A percentile compares a stretch with the other conserved stretches of the same genome.
Conservation (phyloP, 1,140 invertebrate genomes). For the Pemphigus obesinymphae region DNA sequence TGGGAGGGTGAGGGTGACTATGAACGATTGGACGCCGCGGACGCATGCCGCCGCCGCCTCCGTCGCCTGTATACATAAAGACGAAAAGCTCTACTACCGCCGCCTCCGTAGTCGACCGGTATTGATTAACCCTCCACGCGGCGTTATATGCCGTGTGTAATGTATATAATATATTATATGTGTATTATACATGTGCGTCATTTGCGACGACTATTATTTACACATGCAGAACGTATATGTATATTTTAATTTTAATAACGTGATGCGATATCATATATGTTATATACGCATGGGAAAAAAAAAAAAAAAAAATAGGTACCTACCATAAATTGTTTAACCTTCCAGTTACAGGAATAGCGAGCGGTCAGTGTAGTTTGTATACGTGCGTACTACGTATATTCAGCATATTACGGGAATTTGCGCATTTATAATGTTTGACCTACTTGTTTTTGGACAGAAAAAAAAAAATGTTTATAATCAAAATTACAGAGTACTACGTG, state of each 20-base stretch:
- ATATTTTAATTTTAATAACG: not conserved
- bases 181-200: not conserved
- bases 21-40: not conserved
- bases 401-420: too few species aligned
- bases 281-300: not conserved
- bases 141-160: not conserved
- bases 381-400: too few species aligned
- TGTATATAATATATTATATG: not conserved
- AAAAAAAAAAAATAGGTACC: too few species aligned
- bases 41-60: not conserved
- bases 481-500: not conserved
- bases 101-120: not conserved
- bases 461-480: not conserved
- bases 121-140: slow-evolving; percentile 36
- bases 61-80: not conserved
- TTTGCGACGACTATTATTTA: not conserved
- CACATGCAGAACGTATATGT: not conserved
- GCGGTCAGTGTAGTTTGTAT: not conserved
- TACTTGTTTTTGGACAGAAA: not conserved
- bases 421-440: not conserved
- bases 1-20: not conserved
- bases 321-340: not conserved
- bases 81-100: slow-evolving; percentile 18
- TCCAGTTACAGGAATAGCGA: not conserved
- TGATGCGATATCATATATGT: not conserved